phyloP scores from a whole-genome alignment of 2,888 invertebrate genomes.

The Orthonevra nobilis region DNA sequence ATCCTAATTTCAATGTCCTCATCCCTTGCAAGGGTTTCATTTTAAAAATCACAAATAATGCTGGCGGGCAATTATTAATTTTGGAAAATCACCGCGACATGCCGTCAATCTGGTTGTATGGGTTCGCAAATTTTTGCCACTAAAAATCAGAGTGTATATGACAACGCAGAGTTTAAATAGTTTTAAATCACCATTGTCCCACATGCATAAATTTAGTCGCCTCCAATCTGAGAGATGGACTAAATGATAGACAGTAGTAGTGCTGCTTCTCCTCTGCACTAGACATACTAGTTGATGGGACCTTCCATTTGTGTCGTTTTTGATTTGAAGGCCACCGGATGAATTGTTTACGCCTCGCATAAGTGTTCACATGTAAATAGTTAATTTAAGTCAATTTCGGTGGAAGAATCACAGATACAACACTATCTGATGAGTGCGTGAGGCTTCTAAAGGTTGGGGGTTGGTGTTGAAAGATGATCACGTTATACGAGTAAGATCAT shows the following conservation, averaged over 20 bases:
- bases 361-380: conserved; percentile 63
- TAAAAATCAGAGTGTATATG: conserved; percentile 13
- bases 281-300: conserved; percentile 30
- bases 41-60: not conserved
- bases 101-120: not conserved
- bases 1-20: conserved; percentile 4
- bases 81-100: conserved; percentile 6
- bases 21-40: not conserved
- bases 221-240: conserved; percentile 42
- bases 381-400: conserved; percentile 62
- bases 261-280: conserved; percentile 24
- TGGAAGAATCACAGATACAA: conserved; percentile 14
- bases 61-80: too few relatives aligned
- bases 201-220: conserved; percentile 49
- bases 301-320: conserved; percentile 26
- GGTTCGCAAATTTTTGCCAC: not conserved
- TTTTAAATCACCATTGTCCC: conserved; percentile 46
- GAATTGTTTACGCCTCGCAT: conserved; percentile 58
- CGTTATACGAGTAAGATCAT: conserved; percentile 15
- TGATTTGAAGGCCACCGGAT: conserved; percentile 69
- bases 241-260: conserved; percentile 23
- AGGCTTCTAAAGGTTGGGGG: not conserved
- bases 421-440: conserved; percentile 50
- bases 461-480: conserved; percentile 16
- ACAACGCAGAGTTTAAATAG: conserved; percentile 28